These are phyloP conservation scores for Babylonia areolata DNA, from an alignment of 1,140 invertebrate species.

Conservation along the genomic window DNA sequence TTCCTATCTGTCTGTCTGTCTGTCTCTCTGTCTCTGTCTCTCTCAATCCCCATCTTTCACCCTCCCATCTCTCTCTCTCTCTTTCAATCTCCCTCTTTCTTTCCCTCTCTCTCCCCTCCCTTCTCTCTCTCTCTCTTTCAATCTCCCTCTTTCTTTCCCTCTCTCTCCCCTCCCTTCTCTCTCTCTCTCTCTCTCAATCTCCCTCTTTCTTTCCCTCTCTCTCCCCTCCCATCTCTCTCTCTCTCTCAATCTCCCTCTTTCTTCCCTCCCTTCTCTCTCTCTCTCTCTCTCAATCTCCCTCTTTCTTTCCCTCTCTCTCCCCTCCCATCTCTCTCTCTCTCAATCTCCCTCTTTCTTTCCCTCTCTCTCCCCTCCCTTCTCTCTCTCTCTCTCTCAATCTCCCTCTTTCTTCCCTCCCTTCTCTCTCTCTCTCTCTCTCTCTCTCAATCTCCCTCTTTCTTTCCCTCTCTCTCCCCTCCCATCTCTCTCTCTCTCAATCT, in stretches of 20 bases:
- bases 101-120: slow-evolving; percentile 8
- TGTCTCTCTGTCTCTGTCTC: not conserved
- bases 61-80: too few relatives aligned
- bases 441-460: not conserved
- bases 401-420: not conserved
- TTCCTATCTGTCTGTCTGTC: slow-evolving; percentile 17
- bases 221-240: too few relatives aligned
- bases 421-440: not conserved
- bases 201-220: too few relatives aligned
- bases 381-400: not conserved
- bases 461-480: too few relatives aligned
- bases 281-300: too few relatives aligned
- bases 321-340: not conserved
- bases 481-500: too few relatives aligned
- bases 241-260: too few relatives aligned
- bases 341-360: too few relatives aligned
- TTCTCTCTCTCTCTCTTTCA: not conserved
- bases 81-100: not conserved
- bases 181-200: too few relatives aligned
- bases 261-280: too few relatives aligned
- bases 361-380: not conserved
- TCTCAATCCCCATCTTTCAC: not conserved
- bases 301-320: not conserved
- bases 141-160: not conserved
- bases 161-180: not conserved